A percentile compares a stretch with the other conserved stretches of the same genome.
Conservation (phyloP, 2,888 invertebrate species). For the Drosophila mimetica region DNA sequence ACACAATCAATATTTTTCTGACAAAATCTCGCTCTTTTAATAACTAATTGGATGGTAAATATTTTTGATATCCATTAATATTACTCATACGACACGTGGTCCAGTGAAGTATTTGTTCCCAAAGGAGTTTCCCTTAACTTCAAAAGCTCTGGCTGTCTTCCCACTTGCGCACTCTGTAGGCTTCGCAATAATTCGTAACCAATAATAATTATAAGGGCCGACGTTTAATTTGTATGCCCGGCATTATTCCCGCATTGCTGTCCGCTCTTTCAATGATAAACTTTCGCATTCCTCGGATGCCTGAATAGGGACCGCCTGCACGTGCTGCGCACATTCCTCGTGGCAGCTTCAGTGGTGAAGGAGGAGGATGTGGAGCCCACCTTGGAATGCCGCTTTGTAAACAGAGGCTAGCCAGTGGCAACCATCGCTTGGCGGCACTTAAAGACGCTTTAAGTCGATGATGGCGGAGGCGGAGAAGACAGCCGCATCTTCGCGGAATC, state of each 20-base stretch:
- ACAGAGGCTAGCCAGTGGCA: constrained; percentile 48
- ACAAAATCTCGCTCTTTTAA: neutral
- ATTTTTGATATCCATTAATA: no score
- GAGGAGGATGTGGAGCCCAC: constrained; percentile 6
- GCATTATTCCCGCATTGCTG: constrained; percentile 24
- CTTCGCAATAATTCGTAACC: constrained; percentile 9
- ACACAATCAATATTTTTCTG: no score
- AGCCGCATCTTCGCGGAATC: constrained; percentile 46
- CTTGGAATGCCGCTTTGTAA: constrained; percentile 31
- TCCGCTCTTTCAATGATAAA: constrained; percentile 27
- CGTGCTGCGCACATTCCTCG: constrained; percentile 34
- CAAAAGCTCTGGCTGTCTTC: no score
- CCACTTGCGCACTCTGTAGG: constrained; percentile 1
- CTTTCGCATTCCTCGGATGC: constrained; percentile 36
- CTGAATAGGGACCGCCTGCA: constrained; percentile 24
- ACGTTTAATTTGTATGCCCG: constrained; percentile 31
- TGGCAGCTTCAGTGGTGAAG: constrained; percentile 2
- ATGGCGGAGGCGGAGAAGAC: constrained; percentile 16
- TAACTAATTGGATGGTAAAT: no score
- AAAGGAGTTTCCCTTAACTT: neutral
- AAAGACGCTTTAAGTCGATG: constrained; percentile 61
- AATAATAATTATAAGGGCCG: constrained; percentile 29
- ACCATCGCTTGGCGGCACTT: constrained; percentile 50
- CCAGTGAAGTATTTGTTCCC: neutral
- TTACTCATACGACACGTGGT: neutral